phyloP scores from a whole-genome alignment of 2,113 vertebrate species.

The Mus musculus region GRCm39 chr16:9647501-9648000 shows the following conservation, averaged over 20 bases:
- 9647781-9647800: not conserved
- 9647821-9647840: not conserved
- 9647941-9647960: not conserved
- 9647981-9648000: not conserved
- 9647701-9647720: not conserved
- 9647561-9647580: not conserved
- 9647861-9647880: constrained; percentile 39
- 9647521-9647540: not conserved
- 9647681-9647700: not conserved
- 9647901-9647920: not conserved
- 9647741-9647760: not conserved
- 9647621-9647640: too few species aligned
- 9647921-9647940: not conserved
- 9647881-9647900: not conserved
- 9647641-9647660: not conserved
- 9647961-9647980: not conserved
- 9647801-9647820: not conserved
- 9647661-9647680: not conserved
- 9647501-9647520: not conserved
- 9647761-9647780: not conserved
- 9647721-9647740: not conserved
- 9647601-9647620: not conserved
- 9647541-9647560: not conserved
- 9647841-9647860: not conserved
- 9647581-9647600: not conserved